Base-by-base conservation (phyloP, 2,797 vertebrate genomes). In the Heteromormyrus szaboi region DNA sequence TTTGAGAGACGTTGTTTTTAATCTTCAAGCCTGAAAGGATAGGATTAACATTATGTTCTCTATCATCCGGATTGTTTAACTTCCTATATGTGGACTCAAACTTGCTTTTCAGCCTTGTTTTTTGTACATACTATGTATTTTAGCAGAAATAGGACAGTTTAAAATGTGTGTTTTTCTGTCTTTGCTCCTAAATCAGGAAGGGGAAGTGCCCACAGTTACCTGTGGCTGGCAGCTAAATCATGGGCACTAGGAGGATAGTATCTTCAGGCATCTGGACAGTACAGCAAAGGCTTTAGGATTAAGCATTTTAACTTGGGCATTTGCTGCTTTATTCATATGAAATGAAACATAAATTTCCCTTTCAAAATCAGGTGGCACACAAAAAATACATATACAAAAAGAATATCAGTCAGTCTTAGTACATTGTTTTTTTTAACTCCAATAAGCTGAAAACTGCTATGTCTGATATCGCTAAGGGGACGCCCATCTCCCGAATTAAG, bases 381-480 rank as follows among this genome's bases (percentile, higher is more conserved):
- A 50, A 65, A 88, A 86, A 51, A 62, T 50, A 50, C 46, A 68
- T 53, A 59, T 37, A 65, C 1, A 22, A 37, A 22, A 29, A 50
- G 14, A 17, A 12, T 59, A 29, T 29, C 56, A 22, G 29, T 59
- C 46, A n/a, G 81, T 84, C 53, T 19, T 59, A 56, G 46, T 22
- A 29, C 22, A 85, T 12, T 48, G 44, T 83, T 22, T 48, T 54
- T 81, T 46, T 19, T n/a, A 9, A 41, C 14, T 81, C 14, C n/a
- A 14, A 62, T 2, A 65, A 65, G 3, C 62, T 12, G 22, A 68
- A 33, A 33, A 4, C 65, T 4, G 65, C 65, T 72, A 12, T 72
- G 65, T 72, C 65, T 72, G 29, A 37, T 72, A 72, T 14, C 29
- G 29, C 65, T 12, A 95, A 94, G 95, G 95, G 95, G 95, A 92